Base-by-base conservation (phyloP, 2,888 invertebrate genomes). In the Spisula subtruncata region DNA sequence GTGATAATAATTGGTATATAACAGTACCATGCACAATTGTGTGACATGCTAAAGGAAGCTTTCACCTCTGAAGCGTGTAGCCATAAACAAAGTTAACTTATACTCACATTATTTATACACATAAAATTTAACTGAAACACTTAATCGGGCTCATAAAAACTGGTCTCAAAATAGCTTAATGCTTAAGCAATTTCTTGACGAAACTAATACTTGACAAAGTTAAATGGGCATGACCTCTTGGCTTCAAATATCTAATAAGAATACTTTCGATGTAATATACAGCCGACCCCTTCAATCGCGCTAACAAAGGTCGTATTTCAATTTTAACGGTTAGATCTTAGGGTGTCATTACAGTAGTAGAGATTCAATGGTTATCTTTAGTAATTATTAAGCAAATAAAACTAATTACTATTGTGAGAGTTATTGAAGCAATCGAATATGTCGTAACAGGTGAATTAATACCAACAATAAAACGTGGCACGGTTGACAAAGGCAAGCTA, bases 211-310 rank as follows among this genome's bases (percentile, higher is more conserved):
- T 75, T 75, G 75, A 75, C 75, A 8, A 32, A 75, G 75, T 29
- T 75, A 75, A 75, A 75, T 75, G 18, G 75, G 75, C 75, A 35
- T 75, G 35, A 75, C 75, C 75, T 75, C 35, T 75, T 75, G 75
- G 35, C 75, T 25, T 75, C 32, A 32, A 2, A 14, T 35, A 75
- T 35, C 75, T 75, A 16, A 29, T 35, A 18, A 35, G 32, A 75
- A 75, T 35, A 75, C 25, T 25, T 35, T 35, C 75, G 12, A 18
- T 75, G 32, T 75, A 75, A 75, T 75, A 35, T 75, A 75, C 18
- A 35, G 35, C 4, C 75, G 35, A 75, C 75, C 75, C 75, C 75
- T 75, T 75, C 32, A 75, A 75, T 14, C 18, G 32, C n/a, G 25
- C 35, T 32, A 29, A 75, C 29, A 32, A 75, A 16, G 35, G 75